Base-by-base conservation (phyloP, 2,888 invertebrate species). In the Calameuta idolon region DNA sequence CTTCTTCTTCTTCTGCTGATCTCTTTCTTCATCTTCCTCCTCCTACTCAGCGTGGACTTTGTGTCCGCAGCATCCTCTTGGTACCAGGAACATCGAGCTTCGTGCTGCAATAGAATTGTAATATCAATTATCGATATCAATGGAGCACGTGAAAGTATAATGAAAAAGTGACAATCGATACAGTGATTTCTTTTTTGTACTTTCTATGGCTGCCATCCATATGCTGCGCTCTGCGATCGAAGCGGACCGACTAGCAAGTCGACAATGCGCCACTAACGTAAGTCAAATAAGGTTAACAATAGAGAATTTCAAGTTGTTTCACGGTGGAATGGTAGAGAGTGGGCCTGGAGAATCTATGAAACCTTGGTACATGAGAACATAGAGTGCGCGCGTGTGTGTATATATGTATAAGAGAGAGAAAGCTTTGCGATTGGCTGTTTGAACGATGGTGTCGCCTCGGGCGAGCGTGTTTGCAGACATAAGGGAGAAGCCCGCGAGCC, bases 401-500 rank as follows among this genome's bases (percentile, higher is more conserved):
- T 23, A 55, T 55, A 55, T 23, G 9, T 23, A 23, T 55, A 55
- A 55, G 55, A 55, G 55, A 55, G 55, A 55, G 55, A 55, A 55
- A 55, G 55, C 55, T 55, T 55, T 23, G 55, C 87, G 89, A 90
- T 90, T 87, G 89, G 87, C 79, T 89, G 89, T 90, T 90, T 90
- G 90, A 89, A 89, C 86, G 86, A 85, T 84, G 86, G 83, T 86
- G 85, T 85, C 86, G 88, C 90, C 88, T 82, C 85, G 81, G 87
- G 90, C 90, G 79, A 82, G 82, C 79, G 81, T 89, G 88, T 89
- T 89, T 89, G 89, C 89, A 83, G 87, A 88, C 87, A 85, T 85
- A 87, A 87, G 86, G 86, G 85, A 85, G 55, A 55, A 55, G 55
- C 55, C 55, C 55, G 55, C 55, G 55, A 55, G 55, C 55, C 23